Base-by-base conservation (phyloP, 2,888 invertebrate species). In the Acleris literana region DNA sequence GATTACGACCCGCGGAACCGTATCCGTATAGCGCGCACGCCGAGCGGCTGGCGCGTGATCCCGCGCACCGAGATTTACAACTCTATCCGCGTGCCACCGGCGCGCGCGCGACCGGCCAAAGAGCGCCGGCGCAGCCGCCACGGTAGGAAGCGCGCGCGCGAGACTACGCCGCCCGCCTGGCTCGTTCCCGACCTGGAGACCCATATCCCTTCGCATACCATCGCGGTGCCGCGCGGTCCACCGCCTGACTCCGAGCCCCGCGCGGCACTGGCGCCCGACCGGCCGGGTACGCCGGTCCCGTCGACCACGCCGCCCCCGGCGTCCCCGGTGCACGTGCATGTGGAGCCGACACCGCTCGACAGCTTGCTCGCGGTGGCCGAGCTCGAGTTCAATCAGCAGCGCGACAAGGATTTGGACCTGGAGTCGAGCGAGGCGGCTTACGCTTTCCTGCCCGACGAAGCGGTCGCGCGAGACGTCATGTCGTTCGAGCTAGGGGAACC, bases 1-100 rank as follows among this genome's bases (percentile, higher is more conserved):
- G 97, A 97, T 85, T 97, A 97, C 93, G 97, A 97, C 92, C 95
- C 96, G 84, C 93, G 96, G 68, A 97, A 97, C 90, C 96, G 97
- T 69, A 96, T 97, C 79, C 95, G 96, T 78, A 92, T 97, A 82
- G 96, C 96, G 74, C 97, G 97, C 83, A 97, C 97, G 22, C 93
- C 96, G 52, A 94, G 94, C 83, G 97, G 97, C 77, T 97, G 97
- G 97, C 94, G 96, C 68, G 96, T 96, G 67, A 96, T 96, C 88
- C 97, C 97, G 76, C 94, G 96, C 76, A 97, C 97, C 58, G 95
- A 95, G 83, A 94, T 88, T 82, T 88, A 89, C 85, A 85, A 92
- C 93, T 80, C 92, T 79, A 86, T 94, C 81, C 85, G 82, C 48
- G 74, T 86, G 57, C 81, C 85, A 62, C 78, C 79, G 70, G 80